These are phyloP conservation scores for Anthoscopus minutus DNA, from an alignment of 2,113 vertebrate species.

Conservation along the genomic window DNA sequence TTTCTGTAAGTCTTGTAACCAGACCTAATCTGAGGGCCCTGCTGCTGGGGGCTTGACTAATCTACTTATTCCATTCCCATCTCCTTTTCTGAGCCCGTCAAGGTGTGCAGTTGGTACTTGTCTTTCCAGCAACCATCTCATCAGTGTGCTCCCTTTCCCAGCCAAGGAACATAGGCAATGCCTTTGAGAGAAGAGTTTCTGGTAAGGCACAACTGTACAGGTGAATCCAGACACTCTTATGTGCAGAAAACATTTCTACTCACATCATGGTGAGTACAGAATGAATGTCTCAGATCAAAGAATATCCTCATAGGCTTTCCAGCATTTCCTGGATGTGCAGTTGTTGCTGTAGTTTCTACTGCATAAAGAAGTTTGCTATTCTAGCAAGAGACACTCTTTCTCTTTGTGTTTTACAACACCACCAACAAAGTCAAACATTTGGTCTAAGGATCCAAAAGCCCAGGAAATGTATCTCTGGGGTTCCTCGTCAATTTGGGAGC, in stretches of 20 bases:
- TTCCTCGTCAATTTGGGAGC: constrained; percentile 71
- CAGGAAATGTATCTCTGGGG: constrained; percentile 75
- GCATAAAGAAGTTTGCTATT: constrained; percentile 38
- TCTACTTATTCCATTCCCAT: neutral
- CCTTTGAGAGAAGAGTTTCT: neutral
- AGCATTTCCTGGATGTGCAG: constrained; percentile 17
- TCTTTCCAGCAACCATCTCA: neutral
- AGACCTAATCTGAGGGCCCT: neutral
- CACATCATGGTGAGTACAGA: neutral
- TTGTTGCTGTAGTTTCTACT: constrained; percentile 14
- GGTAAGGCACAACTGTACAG: neutral
- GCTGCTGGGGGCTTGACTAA: neutral
- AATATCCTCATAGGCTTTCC: neutral
- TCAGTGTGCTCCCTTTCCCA: neutral
- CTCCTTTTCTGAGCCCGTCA: neutral
- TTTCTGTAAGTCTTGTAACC: neutral
- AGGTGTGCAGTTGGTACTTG: neutral
- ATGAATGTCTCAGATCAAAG: neutral
- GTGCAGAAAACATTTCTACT: neutral
- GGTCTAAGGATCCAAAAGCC: constrained; percentile 68
- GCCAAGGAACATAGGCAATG: fast-evolving
- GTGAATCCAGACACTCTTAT: neutral
- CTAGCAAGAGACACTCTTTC: constrained; percentile 58
- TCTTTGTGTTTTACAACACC: constrained; percentile 45
- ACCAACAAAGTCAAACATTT: constrained; percentile 46